A percentile compares a stretch with the other conserved stretches of the same genome.
phyloP scores from a whole-genome alignment of 2,797 vertebrate species.

The Huso huso region DNA sequence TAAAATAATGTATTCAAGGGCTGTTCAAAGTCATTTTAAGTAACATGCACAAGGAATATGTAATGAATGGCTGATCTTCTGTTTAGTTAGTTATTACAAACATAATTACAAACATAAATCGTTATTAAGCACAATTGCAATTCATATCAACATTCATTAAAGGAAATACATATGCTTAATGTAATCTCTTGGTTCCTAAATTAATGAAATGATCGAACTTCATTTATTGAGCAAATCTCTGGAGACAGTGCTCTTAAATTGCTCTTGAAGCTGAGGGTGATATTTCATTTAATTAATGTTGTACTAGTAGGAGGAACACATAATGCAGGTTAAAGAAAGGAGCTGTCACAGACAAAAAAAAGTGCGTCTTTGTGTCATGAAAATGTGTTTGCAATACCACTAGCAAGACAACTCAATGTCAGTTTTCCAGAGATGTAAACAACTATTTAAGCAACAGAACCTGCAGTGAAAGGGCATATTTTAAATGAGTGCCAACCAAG shows the following conservation, averaged over 20 bases:
- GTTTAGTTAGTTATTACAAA: no score
- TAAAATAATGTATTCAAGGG: no score
- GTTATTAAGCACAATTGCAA: not conserved
- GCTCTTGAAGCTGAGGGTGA: not conserved
- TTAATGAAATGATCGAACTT: not conserved
- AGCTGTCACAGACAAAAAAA: not conserved
- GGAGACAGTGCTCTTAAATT: not conserved
- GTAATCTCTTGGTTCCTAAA: not conserved
- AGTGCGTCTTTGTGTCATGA: no score
- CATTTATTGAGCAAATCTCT: not conserved
- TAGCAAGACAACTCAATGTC: no score
- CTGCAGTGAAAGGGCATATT: no score
- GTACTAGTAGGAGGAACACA: conserved; percentile 4
- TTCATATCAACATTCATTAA: not conserved
- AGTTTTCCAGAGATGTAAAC: no score
- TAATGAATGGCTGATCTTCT: no score
- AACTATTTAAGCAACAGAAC: no score
- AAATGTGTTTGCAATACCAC: no score
- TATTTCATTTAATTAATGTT: not conserved
- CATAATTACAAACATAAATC: not conserved
- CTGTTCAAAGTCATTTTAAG: no score
- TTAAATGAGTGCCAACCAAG: no score
- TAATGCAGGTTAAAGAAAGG: not conserved
- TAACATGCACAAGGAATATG: no score
- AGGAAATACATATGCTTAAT: not conserved